phyloP scores from a whole-genome alignment of 2,888 invertebrate species.

The Melieria picta region DNA sequence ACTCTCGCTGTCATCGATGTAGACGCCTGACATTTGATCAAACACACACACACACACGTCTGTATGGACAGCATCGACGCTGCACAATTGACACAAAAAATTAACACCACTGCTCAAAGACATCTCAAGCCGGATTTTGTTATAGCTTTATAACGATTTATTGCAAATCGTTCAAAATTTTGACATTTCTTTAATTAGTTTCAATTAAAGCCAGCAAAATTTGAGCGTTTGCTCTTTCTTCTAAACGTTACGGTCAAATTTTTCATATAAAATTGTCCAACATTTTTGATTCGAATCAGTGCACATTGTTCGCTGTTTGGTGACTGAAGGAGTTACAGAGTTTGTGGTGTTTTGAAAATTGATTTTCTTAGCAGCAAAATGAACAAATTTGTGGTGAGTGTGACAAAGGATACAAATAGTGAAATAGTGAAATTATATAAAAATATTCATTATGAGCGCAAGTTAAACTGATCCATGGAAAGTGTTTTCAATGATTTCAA shows the following conservation, averaged over 20 bases:
- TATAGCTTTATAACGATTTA: conserved; percentile 47
- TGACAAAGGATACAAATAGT: neutral
- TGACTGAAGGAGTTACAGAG: neutral
- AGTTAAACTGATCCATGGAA: neutral
- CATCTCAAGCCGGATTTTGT: conserved; percentile 39
- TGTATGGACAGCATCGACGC: neutral
- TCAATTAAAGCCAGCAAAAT: conserved; percentile 51
- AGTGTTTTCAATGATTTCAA: neutral
- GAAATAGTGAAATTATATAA: neutral
- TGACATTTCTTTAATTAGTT: conserved; percentile 54
- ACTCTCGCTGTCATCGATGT: too few species aligned
- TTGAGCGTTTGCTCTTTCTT: conserved; percentile 5
- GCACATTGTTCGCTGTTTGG: neutral
- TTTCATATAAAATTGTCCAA: conserved; percentile 40
- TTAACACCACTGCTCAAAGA: conserved; percentile 49
- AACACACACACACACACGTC: too few species aligned
- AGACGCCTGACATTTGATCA: too few species aligned
- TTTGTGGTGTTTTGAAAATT: conserved; percentile 1
- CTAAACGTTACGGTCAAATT: neutral
- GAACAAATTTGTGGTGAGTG: conserved; percentile 57
- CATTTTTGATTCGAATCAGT: conserved; percentile 27
- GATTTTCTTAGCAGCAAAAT: conserved; percentile 42
- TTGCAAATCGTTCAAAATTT: conserved; percentile 33
- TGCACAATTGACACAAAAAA: conserved; percentile 38
- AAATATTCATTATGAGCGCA: neutral